Percentiles rank a stretch among this genome's conserved stretches.
Conservation (phyloP, 2,888 invertebrate genomes). For the Hemicrepidius hirtus region DNA sequence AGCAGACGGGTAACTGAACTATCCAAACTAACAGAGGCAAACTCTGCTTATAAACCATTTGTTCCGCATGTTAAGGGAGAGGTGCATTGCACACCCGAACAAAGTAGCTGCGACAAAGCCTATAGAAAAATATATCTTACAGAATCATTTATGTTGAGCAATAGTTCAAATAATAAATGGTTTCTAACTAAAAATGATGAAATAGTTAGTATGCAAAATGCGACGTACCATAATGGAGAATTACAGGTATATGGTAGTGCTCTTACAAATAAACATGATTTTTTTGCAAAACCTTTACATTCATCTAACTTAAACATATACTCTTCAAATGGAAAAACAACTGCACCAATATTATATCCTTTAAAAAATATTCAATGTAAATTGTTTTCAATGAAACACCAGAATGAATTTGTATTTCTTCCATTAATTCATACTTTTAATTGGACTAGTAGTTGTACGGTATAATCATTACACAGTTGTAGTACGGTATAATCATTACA, state of each 20-base stretch:
- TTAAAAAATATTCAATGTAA: conserved; percentile 47
- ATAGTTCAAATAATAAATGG: conserved; percentile 53
- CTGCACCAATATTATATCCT: conserved; percentile 30
- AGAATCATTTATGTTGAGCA: no score
- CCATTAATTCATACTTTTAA: conserved; percentile 50
- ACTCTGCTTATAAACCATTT: no score
- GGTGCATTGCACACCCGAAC: conserved; percentile 17
- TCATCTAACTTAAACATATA: conserved; percentile 52
- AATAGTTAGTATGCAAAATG: conserved; percentile 41
- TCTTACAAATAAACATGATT: conserved; percentile 38
- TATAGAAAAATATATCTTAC: no score
- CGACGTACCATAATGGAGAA: conserved; percentile 30
- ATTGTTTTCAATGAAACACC: conserved; percentile 33
- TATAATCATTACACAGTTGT: no score
- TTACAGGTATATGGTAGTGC: conserved; percentile 44
- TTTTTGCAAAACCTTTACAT: conserved; percentile 47
- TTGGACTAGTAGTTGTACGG: no score
- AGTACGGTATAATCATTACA: no score
- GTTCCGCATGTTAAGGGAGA: conserved; percentile 9
- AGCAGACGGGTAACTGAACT: conserved; percentile 51
- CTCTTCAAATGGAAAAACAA: background rate
- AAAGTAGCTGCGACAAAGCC: conserved; percentile 26
- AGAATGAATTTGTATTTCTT: conserved; percentile 35
- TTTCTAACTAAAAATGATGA: conserved; percentile 46
- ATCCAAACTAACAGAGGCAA: no score